These are phyloP conservation scores for Cheilinus undulatus DNA, from an alignment of 2,113 vertebrate genomes.

Conservation along the genomic window DNA sequence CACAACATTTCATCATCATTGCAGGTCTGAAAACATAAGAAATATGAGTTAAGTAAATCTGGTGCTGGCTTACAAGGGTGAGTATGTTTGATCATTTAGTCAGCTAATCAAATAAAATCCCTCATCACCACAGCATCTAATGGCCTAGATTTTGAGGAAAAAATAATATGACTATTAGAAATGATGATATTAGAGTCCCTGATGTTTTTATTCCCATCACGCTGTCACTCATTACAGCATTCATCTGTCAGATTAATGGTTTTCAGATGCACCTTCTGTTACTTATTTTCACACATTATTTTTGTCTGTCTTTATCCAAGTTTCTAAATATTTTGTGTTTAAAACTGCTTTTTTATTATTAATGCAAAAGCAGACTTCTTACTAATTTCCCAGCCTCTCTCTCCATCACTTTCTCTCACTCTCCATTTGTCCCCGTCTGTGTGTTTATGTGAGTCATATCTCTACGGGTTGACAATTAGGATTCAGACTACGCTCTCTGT, in stretches of 20 bases:
- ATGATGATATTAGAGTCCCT: conserved; percentile 19
- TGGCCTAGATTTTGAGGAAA: neutral
- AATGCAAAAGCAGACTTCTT: neutral
- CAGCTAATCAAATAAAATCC: no score
- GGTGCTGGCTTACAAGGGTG: no score
- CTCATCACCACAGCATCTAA: neutral
- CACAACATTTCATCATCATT: no score
- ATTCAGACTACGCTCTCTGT: conserved; percentile 59
- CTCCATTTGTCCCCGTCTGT: conserved; percentile 13
- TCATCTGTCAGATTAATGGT: conserved; percentile 56
- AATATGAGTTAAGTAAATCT: no score
- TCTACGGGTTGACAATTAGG: conserved; percentile 65
- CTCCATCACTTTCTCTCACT: neutral
- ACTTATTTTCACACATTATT: neutral
- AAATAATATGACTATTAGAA: no score
- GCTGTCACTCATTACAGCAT: conserved; percentile 63
- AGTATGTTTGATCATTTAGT: no score
- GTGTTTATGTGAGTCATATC: conserved; percentile 41
- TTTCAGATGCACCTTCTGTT: conserved; percentile 9
- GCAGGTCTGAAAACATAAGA: no score
- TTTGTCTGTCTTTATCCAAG: neutral
- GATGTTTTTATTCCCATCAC: conserved; percentile 55
- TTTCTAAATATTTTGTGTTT: neutral
- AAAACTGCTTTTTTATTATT: neutral
- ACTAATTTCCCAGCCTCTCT: neutral